phyloP scores from a whole-genome alignment of 2,888 invertebrate species.

The Chalcosyrphus nemorum region DNA sequence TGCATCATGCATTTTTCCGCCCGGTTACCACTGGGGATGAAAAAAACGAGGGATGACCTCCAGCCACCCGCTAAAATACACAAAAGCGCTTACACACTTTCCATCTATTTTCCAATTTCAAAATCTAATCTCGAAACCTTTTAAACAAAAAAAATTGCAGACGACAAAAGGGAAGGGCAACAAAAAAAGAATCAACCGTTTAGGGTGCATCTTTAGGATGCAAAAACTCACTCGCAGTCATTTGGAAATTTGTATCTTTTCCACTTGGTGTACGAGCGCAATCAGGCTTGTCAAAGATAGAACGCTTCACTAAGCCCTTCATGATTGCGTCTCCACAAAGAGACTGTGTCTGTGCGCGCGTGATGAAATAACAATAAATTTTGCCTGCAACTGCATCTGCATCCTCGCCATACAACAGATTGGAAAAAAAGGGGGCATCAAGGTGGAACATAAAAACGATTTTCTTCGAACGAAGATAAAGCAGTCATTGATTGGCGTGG shows the following conservation, averaged over 20 bases:
- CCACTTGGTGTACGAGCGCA: conserved; percentile 17
- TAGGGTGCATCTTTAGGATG: conserved; percentile 7
- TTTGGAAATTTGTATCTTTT: conserved; percentile 19
- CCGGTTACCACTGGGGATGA: not conserved
- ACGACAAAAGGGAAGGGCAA: no score
- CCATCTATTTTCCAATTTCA: conserved; percentile 57
- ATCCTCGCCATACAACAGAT: not conserved
- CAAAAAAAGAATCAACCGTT: no score
- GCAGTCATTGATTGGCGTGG: conserved; percentile 25
- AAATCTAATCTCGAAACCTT: conserved; percentile 44
- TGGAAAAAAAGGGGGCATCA: not conserved
- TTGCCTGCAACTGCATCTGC: not conserved
- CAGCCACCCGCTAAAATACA: no score
- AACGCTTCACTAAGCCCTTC: conserved; percentile 35
- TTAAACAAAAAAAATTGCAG: conserved; percentile 9
- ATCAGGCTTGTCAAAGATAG: conserved; percentile 46
- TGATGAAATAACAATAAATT: not conserved
- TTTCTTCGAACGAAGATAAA: conserved; percentile 4
- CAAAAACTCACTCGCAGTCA: conserved; percentile 15
- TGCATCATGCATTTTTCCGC: conserved; percentile 6
- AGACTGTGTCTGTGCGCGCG: conserved; percentile 13
- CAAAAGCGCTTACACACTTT: conserved; percentile 15
- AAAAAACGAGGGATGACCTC: conserved; percentile 15
- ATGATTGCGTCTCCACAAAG: not conserved
- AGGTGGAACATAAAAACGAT: not conserved